These are phyloP conservation scores for Metellina segmentata DNA, from an alignment of 2,888 invertebrate species.

Conservation along the genomic window DNA sequence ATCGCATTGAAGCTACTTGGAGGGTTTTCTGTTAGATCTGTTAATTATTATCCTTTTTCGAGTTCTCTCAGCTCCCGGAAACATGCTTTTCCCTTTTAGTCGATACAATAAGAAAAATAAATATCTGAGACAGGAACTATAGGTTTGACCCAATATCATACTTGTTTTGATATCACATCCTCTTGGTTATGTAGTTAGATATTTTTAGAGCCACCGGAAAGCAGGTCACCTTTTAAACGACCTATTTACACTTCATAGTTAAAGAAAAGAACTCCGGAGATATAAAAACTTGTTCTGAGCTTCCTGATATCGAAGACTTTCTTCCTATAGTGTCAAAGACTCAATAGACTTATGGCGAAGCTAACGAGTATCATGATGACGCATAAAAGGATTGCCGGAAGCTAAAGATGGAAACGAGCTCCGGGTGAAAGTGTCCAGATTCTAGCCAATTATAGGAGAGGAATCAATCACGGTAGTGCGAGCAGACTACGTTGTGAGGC, in stretches of 20 bases:
- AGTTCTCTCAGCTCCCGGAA: not conserved
- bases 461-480: too few relatives aligned
- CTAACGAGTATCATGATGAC: too few relatives aligned
- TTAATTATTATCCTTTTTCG: not conserved
- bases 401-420: too few relatives aligned
- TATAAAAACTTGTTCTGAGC: conserved; percentile 3
- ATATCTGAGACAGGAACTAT: not conserved
- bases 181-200: conserved; percentile 21
- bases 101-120: not conserved
- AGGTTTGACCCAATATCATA: conserved; percentile 33
- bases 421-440: too few relatives aligned
- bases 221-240: conserved; percentile 43
- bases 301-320: conserved; percentile 38
- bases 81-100: not conserved
- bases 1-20: too few relatives aligned
- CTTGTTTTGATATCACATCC: conserved; percentile 35
- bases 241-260: conserved; percentile 56
- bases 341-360: too few relatives aligned
- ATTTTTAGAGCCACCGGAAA: conserved; percentile 69
- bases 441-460: too few relatives aligned
- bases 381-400: too few relatives aligned
- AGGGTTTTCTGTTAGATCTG: too few relatives aligned
- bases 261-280: not conserved
- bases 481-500: too few relatives aligned
- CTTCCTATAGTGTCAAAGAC: not conserved